phyloP scores from a whole-genome alignment of 2,797 vertebrate species.

The Crenichthys baileyi region DNA sequence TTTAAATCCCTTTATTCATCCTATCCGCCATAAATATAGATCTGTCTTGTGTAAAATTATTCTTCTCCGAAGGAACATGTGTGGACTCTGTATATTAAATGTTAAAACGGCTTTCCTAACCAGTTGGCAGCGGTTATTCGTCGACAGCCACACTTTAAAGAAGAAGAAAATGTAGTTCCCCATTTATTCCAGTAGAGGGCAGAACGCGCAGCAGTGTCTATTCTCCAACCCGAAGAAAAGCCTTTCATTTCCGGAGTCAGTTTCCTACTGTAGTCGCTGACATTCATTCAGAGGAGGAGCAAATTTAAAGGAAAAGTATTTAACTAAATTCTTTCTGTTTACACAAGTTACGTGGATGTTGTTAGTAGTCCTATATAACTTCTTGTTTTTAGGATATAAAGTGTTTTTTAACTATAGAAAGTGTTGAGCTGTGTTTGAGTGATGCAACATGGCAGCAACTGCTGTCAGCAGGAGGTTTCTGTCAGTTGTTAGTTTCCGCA shows the following conservation, averaged over 20 bases:
- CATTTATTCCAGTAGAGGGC: neutral
- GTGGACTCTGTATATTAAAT: no score
- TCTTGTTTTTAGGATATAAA: neutral
- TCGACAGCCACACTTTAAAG: no score
- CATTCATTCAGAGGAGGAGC: no score
- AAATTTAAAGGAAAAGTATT: neutral
- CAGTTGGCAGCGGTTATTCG: no score
- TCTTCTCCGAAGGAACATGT: no score
- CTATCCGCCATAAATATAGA: no score
- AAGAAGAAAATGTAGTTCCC: neutral
- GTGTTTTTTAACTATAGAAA: neutral
- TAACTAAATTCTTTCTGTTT: neutral
- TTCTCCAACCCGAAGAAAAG: neutral
- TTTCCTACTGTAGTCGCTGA: neutral
- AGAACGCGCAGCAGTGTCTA: neutral
- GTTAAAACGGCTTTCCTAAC: no score
- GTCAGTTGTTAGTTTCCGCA: slow-evolving; percentile 42
- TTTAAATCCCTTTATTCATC: no score
- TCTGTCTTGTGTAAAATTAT: no score
- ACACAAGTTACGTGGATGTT: no score
- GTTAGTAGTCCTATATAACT: accelerated
- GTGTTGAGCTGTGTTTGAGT: slow-evolving; percentile 35
- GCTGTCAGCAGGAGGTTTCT: slow-evolving; percentile 54
- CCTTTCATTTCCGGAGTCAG: slow-evolving; percentile 16
- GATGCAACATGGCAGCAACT: slow-evolving; percentile 78